A percentile compares a stretch with the other conserved stretches of the same genome.
These are phyloP conservation scores for Brienomyrus longianalis DNA, from an alignment of 2,113 vertebrate genomes.

Conservation along the genomic window DNA sequence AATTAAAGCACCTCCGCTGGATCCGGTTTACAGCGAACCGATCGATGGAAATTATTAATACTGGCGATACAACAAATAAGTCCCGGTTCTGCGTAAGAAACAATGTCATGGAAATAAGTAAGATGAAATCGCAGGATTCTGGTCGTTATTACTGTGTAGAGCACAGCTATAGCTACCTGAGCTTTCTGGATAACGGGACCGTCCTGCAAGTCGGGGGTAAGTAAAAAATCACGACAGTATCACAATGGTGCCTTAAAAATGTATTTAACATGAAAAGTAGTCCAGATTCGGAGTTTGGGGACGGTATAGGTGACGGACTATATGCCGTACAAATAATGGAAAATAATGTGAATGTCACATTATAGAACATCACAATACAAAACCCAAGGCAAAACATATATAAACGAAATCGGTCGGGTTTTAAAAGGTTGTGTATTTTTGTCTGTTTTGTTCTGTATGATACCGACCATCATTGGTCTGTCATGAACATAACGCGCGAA, in stretches of 20 bases:
- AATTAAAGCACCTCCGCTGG: neutral
- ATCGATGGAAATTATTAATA: neutral
- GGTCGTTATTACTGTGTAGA: slow-evolving; percentile 21
- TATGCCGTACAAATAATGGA: neutral
- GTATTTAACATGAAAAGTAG: neutral
- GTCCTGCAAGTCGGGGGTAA: slow-evolving; percentile 20
- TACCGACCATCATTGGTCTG: neutral
- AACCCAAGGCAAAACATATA: neutral
- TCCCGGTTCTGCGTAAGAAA: neutral
- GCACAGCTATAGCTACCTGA: slow-evolving; percentile 17
- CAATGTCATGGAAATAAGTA: neutral
- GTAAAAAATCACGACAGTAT: neutral
- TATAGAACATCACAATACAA: neutral
- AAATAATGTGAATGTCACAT: neutral
- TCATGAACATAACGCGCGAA: neutral
- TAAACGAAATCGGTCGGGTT: neutral
- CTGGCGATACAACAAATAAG: neutral
- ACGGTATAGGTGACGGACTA: neutral
- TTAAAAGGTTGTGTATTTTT: neutral
- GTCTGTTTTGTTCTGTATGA: neutral
- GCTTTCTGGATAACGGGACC: neutral
- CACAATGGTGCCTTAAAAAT: neutral
- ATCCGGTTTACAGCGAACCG: neutral
- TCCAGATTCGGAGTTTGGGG: neutral
- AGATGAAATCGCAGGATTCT: neutral